phyloP scores from a whole-genome alignment of 92 coral and sea anemone species.

The Virgularia gustaviana region DNA sequence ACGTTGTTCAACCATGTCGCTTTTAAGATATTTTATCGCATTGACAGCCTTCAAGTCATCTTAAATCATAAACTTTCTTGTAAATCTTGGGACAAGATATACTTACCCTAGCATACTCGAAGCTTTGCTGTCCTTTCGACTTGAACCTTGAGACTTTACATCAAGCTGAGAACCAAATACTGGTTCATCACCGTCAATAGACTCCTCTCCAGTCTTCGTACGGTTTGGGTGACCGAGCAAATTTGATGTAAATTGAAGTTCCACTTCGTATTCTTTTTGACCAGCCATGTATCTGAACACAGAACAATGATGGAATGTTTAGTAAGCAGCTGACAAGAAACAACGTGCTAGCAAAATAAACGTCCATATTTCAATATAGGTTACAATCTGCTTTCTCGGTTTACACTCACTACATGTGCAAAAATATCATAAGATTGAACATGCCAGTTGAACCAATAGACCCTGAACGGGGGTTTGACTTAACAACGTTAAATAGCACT shows the following conservation, averaged over 20 bases:
- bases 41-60: too few species aligned
- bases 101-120: slow-evolving; percentile 24
- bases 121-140: slow-evolving; percentile 68
- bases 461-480: too few species aligned
- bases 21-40: too few species aligned
- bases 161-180: slow-evolving; percentile 87
- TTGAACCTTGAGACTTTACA: slow-evolving; percentile 66
- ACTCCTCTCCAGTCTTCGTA: slow-evolving; percentile 86
- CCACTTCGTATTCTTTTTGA: slow-evolving; percentile 95
- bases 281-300: slow-evolving; percentile 91
- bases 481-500: too few species aligned
- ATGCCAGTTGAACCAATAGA: too few species aligned
- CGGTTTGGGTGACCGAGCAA: slow-evolving; percentile 91
- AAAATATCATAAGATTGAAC: too few species aligned
- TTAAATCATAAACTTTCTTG: neutral
- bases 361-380: too few species aligned
- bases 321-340: too few species aligned
- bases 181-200: slow-evolving; percentile 96
- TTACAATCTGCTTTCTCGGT: too few species aligned
- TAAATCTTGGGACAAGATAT: neutral
- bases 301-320: neutral
- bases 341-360: too few species aligned
- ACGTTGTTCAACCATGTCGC: too few species aligned
- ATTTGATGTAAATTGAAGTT: slow-evolving; percentile 91
- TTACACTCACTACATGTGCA: too few species aligned